Base-by-base conservation (phyloP, 2,797 vertebrate species). In the Triplophysa yarkandensis region DNA sequence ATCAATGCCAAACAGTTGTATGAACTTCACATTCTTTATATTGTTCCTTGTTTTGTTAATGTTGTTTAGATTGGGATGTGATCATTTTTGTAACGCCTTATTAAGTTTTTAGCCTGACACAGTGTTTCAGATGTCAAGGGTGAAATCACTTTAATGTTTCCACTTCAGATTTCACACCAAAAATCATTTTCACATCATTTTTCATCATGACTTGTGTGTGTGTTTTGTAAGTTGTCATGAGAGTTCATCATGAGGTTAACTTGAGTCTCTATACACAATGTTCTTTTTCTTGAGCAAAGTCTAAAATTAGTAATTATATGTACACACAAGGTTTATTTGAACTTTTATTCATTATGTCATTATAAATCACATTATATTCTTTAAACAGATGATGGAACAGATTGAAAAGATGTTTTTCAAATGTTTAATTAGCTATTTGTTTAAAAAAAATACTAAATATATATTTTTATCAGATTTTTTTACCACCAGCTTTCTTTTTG, bases 1-100 rank as follows among this genome's bases (percentile, higher is more conserved):
- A 57, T 5, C 27, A 58, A 32, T 48, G 55, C 28, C 17, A 25
- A 61, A 71, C 28, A 19, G 9, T 32, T 70, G 27, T 43, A 44
- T 11, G 14, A 48, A 28, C 21, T 34, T 19, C 16, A 39, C 19
- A 19, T 19, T 3, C 11, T 14, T 36, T 14, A 4, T 34, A 8
- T 27, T 16, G 6, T 50, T 62, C 27, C 21, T 25, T 19, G 16
- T 66, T 50, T 5, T n/a, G n/a, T n/a, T n/a, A n/a, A n/a, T n/a
- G n/a, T n/a, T n/a, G n/a, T n/a, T n/a, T n/a, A n/a, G 14, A 27
- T 28, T 25, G 32, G 13, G 25, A 28, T 43, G 25, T 57, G 17
- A 30, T 32, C 0, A 43, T 46, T 17, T 2, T 60, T 58, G n/a
- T 16, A 16, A 39, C 39, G 43, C 43, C 6, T 70, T 44, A 9